Evolutionary conservation across 2,888 invertebrate species (phyloP).

Genomic region (Cheiracanthium punctorium): DNA sequence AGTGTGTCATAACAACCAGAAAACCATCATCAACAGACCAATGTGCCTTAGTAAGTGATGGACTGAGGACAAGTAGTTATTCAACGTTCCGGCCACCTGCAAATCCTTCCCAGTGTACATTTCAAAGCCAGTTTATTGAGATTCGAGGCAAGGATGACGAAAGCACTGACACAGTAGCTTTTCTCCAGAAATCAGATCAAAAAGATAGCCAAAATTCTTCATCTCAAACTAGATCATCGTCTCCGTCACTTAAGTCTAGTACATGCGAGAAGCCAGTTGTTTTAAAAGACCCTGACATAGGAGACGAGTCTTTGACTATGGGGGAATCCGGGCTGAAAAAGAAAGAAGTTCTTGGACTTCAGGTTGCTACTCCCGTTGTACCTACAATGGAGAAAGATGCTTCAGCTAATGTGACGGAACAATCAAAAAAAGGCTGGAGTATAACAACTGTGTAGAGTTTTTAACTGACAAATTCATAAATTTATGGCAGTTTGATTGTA

Average conservation of each 20-base stretch:
- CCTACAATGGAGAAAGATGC: conserved; percentile 42
- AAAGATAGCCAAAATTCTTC: conserved; percentile 13
- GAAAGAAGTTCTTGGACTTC: conserved; percentile 36
- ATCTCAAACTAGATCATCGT: conserved; percentile 28
- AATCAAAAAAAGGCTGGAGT: conserved; percentile 65
- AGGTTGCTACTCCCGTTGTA: conserved; percentile 61
- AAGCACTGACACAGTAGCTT: neutral
- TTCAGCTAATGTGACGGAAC: conserved; percentile 7
- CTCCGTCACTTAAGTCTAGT: conserved; percentile 7
- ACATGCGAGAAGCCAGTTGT: conserved; percentile 17
- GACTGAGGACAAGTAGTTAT: conserved; percentile 48
- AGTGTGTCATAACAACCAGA: conserved; percentile 43
- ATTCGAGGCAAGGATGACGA: neutral
- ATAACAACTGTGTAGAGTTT: conserved; percentile 61
- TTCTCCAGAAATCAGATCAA: conserved; percentile 26
- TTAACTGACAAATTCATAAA: neutral
- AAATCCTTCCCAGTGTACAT: conserved; percentile 27
- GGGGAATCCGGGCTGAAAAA: conserved; percentile 30
- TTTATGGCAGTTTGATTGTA: neutral
- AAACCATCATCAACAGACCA: conserved; percentile 40
- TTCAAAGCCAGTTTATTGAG: conserved; percentile 27
- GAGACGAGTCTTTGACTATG: conserved; percentile 38
- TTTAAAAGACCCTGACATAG: conserved; percentile 50
- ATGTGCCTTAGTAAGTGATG: conserved; percentile 58
- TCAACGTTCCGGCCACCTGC: conserved; percentile 53